Evolutionary conservation across 2,888 invertebrate species (phyloP).

Genomic region (Eupithecia vulgata): DNA sequence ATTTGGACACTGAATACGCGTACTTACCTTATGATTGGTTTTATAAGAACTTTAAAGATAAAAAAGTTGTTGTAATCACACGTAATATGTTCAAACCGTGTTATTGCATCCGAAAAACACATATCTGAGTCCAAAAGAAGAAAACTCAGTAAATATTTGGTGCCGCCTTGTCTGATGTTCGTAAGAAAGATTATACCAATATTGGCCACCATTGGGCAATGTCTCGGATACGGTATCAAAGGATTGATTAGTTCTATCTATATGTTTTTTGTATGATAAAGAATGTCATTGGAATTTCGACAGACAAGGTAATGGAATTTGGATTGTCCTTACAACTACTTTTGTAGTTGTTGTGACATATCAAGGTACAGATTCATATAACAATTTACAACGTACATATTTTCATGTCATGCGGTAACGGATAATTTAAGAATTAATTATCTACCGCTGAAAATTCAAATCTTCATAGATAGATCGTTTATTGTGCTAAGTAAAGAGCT

Average conservation of each 20-base stretch:
- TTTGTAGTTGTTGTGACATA: neutral
- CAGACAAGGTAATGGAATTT: constrained; percentile 18
- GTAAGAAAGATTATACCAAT: constrained; percentile 40
- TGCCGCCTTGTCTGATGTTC: constrained; percentile 48
- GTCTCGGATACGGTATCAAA: constrained; percentile 43
- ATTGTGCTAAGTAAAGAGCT: too few relatives aligned
- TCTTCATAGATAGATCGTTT: too few relatives aligned
- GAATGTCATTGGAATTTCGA: constrained; percentile 32
- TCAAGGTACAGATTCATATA: neutral
- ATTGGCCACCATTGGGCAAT: constrained; percentile 47
- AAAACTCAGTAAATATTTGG: constrained; percentile 27
- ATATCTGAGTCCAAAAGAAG: neutral
- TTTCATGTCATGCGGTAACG: neutral
- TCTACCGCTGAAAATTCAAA: neutral
- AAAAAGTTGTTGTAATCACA: neutral
- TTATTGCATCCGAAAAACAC: neutral
- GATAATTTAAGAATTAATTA: neutral
- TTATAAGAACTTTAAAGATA: constrained; percentile 1
- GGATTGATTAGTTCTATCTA: constrained; percentile 46
- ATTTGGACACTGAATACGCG: constrained; percentile 18
- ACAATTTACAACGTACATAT: neutral
- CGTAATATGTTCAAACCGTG: constrained; percentile 1
- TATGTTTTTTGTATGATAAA: constrained; percentile 36
- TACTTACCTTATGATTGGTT: constrained; percentile 8
- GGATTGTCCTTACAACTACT: neutral